Conservation (phyloP, 2,888 invertebrate species). For the Coecobrya sp. region DNA sequence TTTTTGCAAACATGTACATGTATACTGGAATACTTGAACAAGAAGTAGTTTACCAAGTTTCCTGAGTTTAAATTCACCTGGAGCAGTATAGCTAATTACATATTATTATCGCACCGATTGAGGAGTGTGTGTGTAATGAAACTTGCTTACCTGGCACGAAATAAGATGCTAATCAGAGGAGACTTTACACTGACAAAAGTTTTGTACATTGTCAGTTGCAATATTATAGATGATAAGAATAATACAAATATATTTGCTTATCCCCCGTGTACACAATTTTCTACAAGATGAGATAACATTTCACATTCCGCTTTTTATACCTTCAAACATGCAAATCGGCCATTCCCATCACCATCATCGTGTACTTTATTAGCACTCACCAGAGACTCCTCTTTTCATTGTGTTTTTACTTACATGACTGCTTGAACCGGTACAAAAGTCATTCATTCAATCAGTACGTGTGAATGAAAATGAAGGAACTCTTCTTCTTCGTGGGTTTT, state of each 20-base stretch:
- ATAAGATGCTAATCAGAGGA: not conserved
- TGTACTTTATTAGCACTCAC: conserved; percentile 49
- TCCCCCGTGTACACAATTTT: conserved; percentile 1
- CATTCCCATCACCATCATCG: conserved; percentile 61
- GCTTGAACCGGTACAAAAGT: conserved; percentile 59
- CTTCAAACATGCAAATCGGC: conserved; percentile 59
- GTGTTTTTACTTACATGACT: not conserved
- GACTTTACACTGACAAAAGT: conserved; percentile 6
- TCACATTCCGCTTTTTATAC: not conserved
- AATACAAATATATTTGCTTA: not conserved
- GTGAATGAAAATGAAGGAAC: conserved; percentile 43
- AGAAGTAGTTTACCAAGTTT: not conserved
- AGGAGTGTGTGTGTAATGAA: not conserved
- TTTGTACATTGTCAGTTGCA: not conserved
- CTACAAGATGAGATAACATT: not conserved
- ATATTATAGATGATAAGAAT: not conserved
- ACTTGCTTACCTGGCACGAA: not conserved
- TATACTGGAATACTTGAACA: too few species aligned
- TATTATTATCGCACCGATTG: not conserved
- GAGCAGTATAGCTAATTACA: conserved; percentile 2
- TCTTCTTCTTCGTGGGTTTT: conserved; percentile 1
- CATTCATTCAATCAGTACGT: conserved; percentile 35
- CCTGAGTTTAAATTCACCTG: not conserved
- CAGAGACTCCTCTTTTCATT: conserved; percentile 1
- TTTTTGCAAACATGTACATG: conserved; percentile 37